These are phyloP conservation scores for Eupristina koningsbergeri DNA, from an alignment of 1,140 invertebrate species.

Conservation along the genomic window DNA sequence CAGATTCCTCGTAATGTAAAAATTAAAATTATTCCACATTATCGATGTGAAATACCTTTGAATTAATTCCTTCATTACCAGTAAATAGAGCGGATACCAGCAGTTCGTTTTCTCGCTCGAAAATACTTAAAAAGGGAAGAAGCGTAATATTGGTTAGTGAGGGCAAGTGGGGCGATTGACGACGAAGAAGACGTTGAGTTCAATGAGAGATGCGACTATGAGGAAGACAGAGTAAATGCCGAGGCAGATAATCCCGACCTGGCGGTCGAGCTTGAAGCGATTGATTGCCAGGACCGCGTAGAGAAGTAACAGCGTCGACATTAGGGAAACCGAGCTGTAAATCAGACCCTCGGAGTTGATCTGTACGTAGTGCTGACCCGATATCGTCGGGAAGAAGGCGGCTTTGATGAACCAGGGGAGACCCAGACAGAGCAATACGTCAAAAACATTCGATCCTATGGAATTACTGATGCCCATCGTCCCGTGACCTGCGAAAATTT, in stretches of 20 bases:
- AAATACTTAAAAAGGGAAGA: background rate
- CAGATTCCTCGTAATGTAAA: no score
- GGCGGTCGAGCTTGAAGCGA: conserved; percentile 84
- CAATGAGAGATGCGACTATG: conserved; percentile 84
- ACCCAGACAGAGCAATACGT: conserved; percentile 88
- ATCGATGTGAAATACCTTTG: background rate
- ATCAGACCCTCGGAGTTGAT: conserved; percentile 89
- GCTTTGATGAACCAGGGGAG: conserved; percentile 91
- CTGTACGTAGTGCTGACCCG: conserved; percentile 80
- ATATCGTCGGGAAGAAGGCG: conserved; percentile 79
- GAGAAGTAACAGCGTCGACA: conserved; percentile 84
- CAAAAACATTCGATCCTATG: conserved; percentile 91
- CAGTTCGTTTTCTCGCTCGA: background rate
- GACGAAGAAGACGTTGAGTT: conserved; percentile 89
- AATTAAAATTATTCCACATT: background rate
- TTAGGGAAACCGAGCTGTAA: conserved; percentile 85
- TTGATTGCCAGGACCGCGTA: conserved; percentile 82
- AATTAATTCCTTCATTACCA: no score
- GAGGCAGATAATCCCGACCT: conserved; percentile 83
- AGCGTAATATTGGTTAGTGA: conserved; percentile 55
- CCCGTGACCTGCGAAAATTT: conserved; percentile 78
- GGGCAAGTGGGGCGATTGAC: conserved; percentile 86
- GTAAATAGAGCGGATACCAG: background rate
- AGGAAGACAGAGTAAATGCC: conserved; percentile 85
- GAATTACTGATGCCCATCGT: conserved; percentile 92